Base-by-base conservation (phyloP, 2,113 vertebrate genomes). In the Monopterus albus region DNA sequence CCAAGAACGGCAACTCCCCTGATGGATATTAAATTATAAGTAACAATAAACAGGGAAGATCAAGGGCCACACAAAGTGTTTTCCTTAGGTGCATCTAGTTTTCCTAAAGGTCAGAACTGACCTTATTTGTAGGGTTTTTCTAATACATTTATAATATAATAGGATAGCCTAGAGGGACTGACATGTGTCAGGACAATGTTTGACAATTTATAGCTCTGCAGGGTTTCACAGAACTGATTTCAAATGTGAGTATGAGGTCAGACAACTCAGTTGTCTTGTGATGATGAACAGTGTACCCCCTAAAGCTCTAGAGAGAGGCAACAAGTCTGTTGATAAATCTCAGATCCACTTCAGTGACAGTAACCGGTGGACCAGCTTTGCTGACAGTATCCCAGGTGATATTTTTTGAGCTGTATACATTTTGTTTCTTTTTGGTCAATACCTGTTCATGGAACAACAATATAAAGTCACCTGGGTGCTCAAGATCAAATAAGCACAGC, bases 11-110 rank as follows among this genome's bases (percentile, higher is more conserved):
- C 65, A 63, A 38, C 35, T 79, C 67, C 39, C 33, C 52, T 73
- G 70, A 69, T 72, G 49, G 73, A 67, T 74, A 72, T 71, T 62
- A 70, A 72, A 83, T 77, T 52, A 75, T 63, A 49, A 57, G 13
- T 33, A 57, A n/a, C 52, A 66, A 64, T 52, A 72, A 78, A 72
- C 52, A 62, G 46, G 60, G 39, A 72, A 35, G 51, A 73, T 35
- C 25, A 63, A 75, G 50, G 51, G 33, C 10, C 51, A 53, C 55
- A 31, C 63, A 45, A 58, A 67, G 39, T 62, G 60, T 73, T 78
- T 71, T 66, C 67, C 35, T 73, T 10, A 23, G 50, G 55, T 63
- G n/a, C 60, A 5, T 40, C 23, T 50, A 35, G 79, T 63, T 72
- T 69, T 57, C 64, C 71, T 57, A 72, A 76, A 80, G 70, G 72